These are phyloP conservation scores for Pseudopipra pipra DNA, from an alignment of 2,113 vertebrate species.

Conservation along the genomic window DNA sequence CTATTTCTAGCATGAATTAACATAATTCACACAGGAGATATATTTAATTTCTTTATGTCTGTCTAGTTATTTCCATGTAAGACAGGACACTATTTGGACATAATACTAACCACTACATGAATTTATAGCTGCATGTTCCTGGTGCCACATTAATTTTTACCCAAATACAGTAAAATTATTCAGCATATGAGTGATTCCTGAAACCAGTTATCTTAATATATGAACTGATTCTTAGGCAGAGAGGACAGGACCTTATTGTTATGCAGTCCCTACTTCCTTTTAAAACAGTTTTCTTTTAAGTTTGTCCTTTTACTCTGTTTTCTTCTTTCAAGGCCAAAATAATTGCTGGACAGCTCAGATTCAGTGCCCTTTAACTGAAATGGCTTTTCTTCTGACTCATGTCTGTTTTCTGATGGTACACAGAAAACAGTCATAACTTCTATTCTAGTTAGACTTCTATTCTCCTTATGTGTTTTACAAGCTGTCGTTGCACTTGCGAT, in stretches of 20 bases:
- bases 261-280: neutral
- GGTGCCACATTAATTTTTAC: neutral
- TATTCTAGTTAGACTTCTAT: neutral
- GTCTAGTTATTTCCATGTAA: neutral
- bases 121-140: neutral
- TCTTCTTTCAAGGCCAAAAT: neutral
- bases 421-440: neutral
- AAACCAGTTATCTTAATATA: neutral
- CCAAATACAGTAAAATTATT: constrained; percentile 16
- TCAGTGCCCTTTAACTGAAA: neutral
- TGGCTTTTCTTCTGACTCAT: neutral
- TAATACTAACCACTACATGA: neutral
- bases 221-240: neutral
- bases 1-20: neutral
- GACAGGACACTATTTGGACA: neutral
- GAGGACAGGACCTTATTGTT: neutral
- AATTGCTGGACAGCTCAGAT: neutral
- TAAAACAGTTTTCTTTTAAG: neutral
- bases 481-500: neutral
- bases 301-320: neutral
- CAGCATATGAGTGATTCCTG: constrained; percentile 19
- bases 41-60: neutral
- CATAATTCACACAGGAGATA: neutral
- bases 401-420: neutral
- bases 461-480: neutral